Percentiles rank a stretch among this genome's conserved stretches.
phyloP scores from a whole-genome alignment of 2,888 invertebrate genomes.

The Cryptocephalus moraei region DNA sequence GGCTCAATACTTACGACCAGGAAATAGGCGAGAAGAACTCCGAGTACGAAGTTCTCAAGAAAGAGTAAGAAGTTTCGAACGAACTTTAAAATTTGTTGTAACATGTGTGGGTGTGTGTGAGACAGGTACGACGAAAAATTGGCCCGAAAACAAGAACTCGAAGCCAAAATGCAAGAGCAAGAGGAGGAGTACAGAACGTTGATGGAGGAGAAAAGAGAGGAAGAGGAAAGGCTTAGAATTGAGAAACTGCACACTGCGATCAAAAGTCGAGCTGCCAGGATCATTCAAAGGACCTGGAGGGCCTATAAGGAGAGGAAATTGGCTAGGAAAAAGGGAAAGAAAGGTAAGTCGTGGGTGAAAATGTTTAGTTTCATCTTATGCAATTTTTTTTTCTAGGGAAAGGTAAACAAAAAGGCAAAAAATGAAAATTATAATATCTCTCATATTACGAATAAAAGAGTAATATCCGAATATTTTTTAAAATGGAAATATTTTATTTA shows the following conservation, averaged over 20 bases:
- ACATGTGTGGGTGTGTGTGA: background rate
- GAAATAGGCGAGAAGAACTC: conserved; percentile 50
- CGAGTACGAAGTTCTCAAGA: conserved; percentile 42
- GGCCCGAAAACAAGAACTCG: conserved; percentile 37
- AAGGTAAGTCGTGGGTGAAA: conserved; percentile 1
- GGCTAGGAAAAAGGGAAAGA: conserved; percentile 15
- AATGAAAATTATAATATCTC: no score
- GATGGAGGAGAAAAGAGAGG: conserved; percentile 50
- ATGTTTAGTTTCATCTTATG: background rate
- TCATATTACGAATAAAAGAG: conserved; percentile 2
- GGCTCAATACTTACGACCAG: conserved; percentile 49
- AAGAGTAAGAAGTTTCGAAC: conserved; percentile 19
- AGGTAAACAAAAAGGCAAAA: conserved; percentile 1
- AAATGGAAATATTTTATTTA: no score
- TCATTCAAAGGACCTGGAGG: conserved; percentile 34
- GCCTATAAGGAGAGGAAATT: conserved; percentile 18
- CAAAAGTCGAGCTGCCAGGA: conserved; percentile 26
- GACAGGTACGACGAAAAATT: conserved; percentile 43
- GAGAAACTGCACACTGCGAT: conserved; percentile 35
- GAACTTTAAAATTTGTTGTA: background rate
- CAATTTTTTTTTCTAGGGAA: conserved; percentile 2
- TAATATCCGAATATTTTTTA: background rate
- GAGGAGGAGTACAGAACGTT: conserved; percentile 43
- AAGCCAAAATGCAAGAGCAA: conserved; percentile 44
- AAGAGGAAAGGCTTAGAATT: conserved; percentile 43